Evolutionary conservation across 2,888 invertebrate species (phyloP).

Genomic region (Plusia festucae): DNA sequence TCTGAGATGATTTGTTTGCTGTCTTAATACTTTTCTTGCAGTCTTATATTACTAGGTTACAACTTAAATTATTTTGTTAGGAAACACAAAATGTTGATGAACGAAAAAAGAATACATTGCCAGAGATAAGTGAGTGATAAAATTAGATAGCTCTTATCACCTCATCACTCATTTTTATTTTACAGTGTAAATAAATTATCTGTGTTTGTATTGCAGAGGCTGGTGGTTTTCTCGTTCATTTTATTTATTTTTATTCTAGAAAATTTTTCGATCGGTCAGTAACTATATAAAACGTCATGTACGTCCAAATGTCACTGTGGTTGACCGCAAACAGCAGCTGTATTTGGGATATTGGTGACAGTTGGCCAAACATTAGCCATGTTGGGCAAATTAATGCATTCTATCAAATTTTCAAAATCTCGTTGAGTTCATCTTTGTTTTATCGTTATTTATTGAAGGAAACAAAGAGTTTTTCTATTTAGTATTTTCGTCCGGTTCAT

Average conservation of each 20-base stretch:
- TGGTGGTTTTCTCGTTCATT: not conserved
- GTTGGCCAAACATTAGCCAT: not conserved
- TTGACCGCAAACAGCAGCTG: not conserved
- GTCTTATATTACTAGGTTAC: not conserved
- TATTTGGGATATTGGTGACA: not conserved
- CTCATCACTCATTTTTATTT: not conserved
- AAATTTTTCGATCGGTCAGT: not conserved
- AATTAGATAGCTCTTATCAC: not conserved
- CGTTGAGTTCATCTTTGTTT: too few relatives aligned
- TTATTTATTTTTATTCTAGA: not conserved
- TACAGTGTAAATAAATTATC: not conserved
- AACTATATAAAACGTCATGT: not conserved
- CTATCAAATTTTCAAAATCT: not conserved
- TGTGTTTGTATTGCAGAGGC: not conserved
- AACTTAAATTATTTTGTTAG: not conserved
- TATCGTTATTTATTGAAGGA: too few relatives aligned
- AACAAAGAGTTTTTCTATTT: too few relatives aligned
- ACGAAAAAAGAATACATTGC: not conserved
- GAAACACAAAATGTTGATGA: not conserved
- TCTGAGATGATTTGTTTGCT: constrained; percentile 6
- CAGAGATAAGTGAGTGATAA: not conserved
- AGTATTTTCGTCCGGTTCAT: too few relatives aligned
- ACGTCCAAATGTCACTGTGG: constrained; percentile 1
- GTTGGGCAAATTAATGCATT: not conserved
- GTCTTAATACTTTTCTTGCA: not conserved